These are phyloP conservation scores for Watersipora subatra DNA, from an alignment of 1,140 invertebrate species.

Conservation along the genomic window DNA sequence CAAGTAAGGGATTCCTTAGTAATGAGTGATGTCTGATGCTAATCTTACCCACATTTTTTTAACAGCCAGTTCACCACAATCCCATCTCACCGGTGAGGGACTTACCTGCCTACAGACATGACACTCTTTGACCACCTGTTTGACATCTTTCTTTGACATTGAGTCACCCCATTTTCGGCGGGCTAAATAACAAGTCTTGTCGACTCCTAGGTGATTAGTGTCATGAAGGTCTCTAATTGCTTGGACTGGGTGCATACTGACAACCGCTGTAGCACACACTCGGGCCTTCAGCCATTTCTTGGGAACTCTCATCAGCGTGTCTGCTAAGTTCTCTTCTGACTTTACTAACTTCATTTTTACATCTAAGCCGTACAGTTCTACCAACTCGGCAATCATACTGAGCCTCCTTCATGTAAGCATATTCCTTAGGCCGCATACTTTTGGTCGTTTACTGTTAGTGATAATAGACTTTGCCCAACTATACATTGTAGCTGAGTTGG, in stretches of 20 bases:
- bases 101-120: not conserved
- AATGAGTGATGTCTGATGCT: constrained; percentile 1
- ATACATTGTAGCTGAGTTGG: constrained; percentile 4
- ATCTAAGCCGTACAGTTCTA: not conserved
- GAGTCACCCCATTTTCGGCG: not conserved
- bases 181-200: not conserved
- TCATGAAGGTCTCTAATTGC: not conserved
- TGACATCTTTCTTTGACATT: not conserved
- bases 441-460: not conserved
- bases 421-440: not conserved
- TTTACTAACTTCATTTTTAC: not conserved
- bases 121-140: not conserved
- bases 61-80: not conserved
- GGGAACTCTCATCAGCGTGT: not conserved
- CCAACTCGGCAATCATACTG: not conserved
- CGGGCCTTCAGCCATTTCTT: not conserved
- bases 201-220: not conserved
- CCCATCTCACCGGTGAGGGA: not conserved
- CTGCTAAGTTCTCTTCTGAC: not conserved
- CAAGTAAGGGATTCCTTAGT: not conserved
- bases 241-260: not conserved
- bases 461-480: not conserved
- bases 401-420: not conserved
- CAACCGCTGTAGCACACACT: not conserved
- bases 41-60: not conserved